Evolutionary conservation across 1,140 invertebrate genomes (phyloP).

Genomic region (Drosophila sucinea): DNA sequence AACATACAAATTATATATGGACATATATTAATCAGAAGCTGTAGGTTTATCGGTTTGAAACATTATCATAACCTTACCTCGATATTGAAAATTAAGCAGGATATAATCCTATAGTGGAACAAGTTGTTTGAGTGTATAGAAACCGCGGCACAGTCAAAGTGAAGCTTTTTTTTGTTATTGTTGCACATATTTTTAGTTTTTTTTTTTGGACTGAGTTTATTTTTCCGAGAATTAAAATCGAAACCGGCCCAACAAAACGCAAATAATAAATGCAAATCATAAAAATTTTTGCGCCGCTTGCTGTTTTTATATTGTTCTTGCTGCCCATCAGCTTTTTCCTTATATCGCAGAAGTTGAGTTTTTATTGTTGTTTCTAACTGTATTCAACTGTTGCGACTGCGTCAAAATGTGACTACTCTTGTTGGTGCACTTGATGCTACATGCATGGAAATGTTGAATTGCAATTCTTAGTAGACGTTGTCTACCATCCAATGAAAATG

Average conservation of each 20-base stretch:
- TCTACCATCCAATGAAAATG: conserved; percentile 27
- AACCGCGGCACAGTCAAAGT: background rate
- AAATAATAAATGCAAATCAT: conserved; percentile 23
- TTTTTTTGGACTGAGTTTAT: conserved; percentile 4
- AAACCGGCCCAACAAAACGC: conserved; percentile 18
- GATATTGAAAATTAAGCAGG: no score
- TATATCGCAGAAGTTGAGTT: background rate
- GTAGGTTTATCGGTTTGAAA: no score
- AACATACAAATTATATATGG: no score
- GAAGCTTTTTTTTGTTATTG: conserved; percentile 12
- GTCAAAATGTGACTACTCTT: conserved; percentile 2
- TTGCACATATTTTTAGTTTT: conserved; percentile 16
- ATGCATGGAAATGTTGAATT: conserved; percentile 40
- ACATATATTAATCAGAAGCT: no score
- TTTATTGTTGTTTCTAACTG: background rate
- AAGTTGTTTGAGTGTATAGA: background rate
- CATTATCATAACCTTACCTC: no score
- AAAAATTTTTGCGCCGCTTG: conserved; percentile 19
- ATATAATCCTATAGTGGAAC: no score
- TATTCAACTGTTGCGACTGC: conserved; percentile 26
- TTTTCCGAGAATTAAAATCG: conserved; percentile 55
- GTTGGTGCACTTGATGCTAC: background rate
- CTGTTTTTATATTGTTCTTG: conserved; percentile 15
- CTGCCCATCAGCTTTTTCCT: background rate
- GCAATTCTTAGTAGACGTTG: conserved; percentile 43